Evolutionary conservation across 2,113 vertebrate species (phyloP).

Genomic region (Thryonomys swinderianus): DNA sequence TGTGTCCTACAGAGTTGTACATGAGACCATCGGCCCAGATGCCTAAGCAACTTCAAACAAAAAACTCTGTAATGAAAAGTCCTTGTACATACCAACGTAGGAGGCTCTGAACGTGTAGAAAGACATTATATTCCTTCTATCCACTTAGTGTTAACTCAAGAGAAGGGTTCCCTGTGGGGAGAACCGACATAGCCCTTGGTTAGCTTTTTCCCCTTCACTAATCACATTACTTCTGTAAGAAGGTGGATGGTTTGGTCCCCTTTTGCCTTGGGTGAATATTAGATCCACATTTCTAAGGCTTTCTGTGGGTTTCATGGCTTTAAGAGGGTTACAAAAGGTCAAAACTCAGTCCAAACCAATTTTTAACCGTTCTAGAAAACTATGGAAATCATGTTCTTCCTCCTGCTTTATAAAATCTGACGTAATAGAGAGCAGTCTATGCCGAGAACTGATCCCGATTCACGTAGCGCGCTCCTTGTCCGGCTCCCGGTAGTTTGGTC

Average conservation of each 20-base stretch:
- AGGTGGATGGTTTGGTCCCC: neutral
- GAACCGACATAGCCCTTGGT: neutral
- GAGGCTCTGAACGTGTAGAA: constrained; percentile 3
- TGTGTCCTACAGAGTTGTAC: constrained; percentile 6
- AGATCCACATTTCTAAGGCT: constrained; percentile 41
- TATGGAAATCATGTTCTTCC: constrained; percentile 66
- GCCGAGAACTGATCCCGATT: constrained; percentile 56
- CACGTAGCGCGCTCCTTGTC: constrained; percentile 36
- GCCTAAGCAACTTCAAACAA: constrained; percentile 54
- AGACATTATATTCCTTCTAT: neutral
- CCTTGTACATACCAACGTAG: constrained; percentile 18
- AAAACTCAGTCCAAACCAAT: constrained; percentile 66
- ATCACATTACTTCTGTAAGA: neutral
- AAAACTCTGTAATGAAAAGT: neutral
- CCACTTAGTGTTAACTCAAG: neutral
- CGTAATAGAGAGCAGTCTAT: constrained; percentile 62
- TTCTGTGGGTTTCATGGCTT: constrained; percentile 39
- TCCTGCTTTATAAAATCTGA: constrained; percentile 58
- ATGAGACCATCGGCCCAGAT: constrained; percentile 38
- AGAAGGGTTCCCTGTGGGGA: neutral
- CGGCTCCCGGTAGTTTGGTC: constrained; percentile 59
- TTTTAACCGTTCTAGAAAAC: constrained; percentile 70
- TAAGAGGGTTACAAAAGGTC: constrained; percentile 66
- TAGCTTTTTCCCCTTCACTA: neutral
- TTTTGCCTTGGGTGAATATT: constrained; percentile 31